Evolutionary conservation across 1,140 invertebrate genomes (phyloP).

Genomic region (Helicoverpa zea): DNA sequence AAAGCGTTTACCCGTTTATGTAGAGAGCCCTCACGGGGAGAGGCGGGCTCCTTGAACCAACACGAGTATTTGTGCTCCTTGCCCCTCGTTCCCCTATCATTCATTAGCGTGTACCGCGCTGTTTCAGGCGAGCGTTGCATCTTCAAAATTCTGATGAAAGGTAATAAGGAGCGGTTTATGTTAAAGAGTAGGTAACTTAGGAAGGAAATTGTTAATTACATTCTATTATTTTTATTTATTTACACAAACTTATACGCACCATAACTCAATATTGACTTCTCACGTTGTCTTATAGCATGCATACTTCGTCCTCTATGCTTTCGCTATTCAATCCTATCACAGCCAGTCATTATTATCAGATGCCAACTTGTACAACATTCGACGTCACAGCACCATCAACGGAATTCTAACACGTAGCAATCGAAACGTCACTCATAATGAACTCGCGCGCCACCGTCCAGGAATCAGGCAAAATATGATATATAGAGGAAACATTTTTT

Average conservation of each 20-base stretch:
- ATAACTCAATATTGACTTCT: no score
- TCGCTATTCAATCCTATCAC: neutral
- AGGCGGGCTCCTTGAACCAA: slow-evolving; percentile 33
- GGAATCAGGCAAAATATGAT: neutral
- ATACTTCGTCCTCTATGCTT: no score
- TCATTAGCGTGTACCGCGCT: slow-evolving; percentile 51
- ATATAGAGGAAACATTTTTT: no score
- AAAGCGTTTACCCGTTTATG: slow-evolving; percentile 59
- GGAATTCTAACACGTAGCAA: slow-evolving; percentile 5
- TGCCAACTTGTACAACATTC: neutral
- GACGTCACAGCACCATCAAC: neutral
- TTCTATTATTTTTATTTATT: no score
- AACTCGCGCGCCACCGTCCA: neutral
- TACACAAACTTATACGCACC: no score
- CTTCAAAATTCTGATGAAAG: neutral
- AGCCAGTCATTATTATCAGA: neutral
- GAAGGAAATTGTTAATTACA: neutral
- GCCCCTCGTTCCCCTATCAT: slow-evolving; percentile 45
- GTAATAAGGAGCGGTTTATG: neutral
- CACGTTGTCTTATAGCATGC: no score
- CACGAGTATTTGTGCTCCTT: slow-evolving; percentile 58
- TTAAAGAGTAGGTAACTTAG: neutral
- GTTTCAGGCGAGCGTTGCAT: neutral
- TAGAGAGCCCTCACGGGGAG: slow-evolving; percentile 58
- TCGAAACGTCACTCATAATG: slow-evolving; percentile 21